phyloP scores from a whole-genome alignment of 1,140 invertebrate species.

The Drosophila carrolli region DNA sequence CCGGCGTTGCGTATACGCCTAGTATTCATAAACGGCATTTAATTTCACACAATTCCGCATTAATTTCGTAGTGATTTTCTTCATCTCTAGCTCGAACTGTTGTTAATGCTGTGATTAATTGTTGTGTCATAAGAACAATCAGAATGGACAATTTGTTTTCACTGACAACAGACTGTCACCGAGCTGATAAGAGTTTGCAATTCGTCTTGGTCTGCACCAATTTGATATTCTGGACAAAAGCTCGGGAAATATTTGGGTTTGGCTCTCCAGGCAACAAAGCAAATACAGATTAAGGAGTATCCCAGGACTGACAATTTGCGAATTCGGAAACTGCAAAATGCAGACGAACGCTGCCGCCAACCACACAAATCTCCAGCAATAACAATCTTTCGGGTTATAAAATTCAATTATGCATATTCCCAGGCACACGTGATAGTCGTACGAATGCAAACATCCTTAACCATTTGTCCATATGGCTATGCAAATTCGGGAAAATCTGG shows the following conservation, averaged over 20 bases:
- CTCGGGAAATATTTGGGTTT: conserved; percentile 47
- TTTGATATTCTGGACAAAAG: conserved; percentile 52
- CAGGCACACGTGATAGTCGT: conserved; percentile 36
- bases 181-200: conserved; percentile 52
- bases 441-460: conserved; percentile 6
- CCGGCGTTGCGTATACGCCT: conserved; percentile 72
- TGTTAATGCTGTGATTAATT: conserved; percentile 71
- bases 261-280: conserved; percentile 29
- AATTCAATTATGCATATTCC: conserved; percentile 75
- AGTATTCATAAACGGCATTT: conserved; percentile 47
- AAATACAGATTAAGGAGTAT: conserved; percentile 48
- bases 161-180: conserved; percentile 66
- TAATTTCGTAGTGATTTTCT: conserved; percentile 37
- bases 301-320: conserved; percentile 22
- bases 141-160: conserved; percentile 59
- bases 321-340: conserved; percentile 29
- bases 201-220: conserved; percentile 33
- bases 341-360: conserved; percentile 24
- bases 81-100: conserved; percentile 33
- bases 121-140: conserved; percentile 25
- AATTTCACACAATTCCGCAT: conserved; percentile 43
- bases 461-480: background rate
- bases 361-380: conserved; percentile 64
- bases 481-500: conserved; percentile 1
- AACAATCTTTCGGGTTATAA: conserved; percentile 70